A percentile compares a stretch with the other conserved stretches of the same genome.
Evolutionary conservation across 2,888 invertebrate species (phyloP).

Genomic region (Euclidia mi): DNA sequence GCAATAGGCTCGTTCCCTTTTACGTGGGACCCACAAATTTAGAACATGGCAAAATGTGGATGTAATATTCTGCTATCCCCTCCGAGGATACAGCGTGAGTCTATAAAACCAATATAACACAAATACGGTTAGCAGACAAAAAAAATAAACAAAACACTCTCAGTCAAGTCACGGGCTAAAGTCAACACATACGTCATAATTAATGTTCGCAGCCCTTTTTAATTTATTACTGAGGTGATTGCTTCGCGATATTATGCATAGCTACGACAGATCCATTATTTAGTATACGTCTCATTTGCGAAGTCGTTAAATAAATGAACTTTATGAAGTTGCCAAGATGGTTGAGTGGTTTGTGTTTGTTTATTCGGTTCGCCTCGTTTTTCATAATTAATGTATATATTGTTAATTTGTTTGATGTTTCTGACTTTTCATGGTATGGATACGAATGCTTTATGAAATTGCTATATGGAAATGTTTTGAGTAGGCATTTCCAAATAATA

Average conservation of each 20-base stretch:
- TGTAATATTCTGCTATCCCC: too few species aligned
- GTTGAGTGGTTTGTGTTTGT: conserved; percentile 16
- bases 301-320: conserved; percentile 41
- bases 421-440: not conserved
- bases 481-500: too few species aligned
- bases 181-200: conserved; percentile 24
- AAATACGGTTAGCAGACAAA: not conserved
- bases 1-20: too few species aligned
- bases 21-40: too few species aligned
- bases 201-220: conserved; percentile 34
- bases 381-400: conserved; percentile 34
- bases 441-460: too few species aligned
- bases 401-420: conserved; percentile 26
- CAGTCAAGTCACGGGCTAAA: conserved; percentile 16
- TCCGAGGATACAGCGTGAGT: too few species aligned
- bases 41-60: too few species aligned
- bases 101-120: too few species aligned
- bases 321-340: conserved; percentile 26
- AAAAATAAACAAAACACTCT: conserved; percentile 2
- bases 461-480: too few species aligned
- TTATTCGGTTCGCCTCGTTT: conserved; percentile 34
- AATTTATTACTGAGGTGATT: conserved; percentile 44
- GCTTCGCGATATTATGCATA: conserved; percentile 38
- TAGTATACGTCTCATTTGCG: conserved; percentile 24
- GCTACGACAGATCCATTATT: conserved; percentile 17